Percentiles rank a stretch among this genome's conserved stretches.
These are phyloP conservation scores for Dicyrtoma fusca DNA, from an alignment of 2,888 invertebrate species.

Conservation along the genomic window DNA sequence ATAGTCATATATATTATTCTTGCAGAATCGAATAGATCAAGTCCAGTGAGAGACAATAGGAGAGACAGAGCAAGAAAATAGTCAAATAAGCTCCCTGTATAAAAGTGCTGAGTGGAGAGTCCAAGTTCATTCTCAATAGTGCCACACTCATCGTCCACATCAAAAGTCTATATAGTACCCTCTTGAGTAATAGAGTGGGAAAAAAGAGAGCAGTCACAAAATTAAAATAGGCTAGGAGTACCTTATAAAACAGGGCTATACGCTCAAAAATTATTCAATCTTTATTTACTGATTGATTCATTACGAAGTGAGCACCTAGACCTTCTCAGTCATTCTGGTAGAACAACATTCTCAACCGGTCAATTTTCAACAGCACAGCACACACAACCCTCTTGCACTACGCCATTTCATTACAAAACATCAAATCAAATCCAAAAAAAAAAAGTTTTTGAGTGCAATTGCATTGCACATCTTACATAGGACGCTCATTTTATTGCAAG, in stretches of 20 bases:
- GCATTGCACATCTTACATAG: background rate
- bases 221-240: background rate
- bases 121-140: conserved; percentile 39
- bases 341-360: conserved; percentile 21
- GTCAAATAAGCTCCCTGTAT: conserved; percentile 20
- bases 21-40: too few species aligned
- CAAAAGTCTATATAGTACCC: background rate
- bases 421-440: background rate
- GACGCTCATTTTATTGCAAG: background rate
- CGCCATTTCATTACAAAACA: background rate
- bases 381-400: background rate
- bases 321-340: conserved; percentile 17
- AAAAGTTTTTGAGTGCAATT: background rate
- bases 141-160: conserved; percentile 18
- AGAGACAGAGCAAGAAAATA: background rate
- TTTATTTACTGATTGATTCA: background rate
- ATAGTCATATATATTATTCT: too few species aligned
- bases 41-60: background rate
- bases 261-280: conserved; percentile 1
- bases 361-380: background rate
- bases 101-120: conserved; percentile 39
- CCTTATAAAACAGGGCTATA: background rate
- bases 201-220: background rate
- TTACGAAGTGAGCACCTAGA: conserved; percentile 16
- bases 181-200: too few species aligned